Base-by-base conservation (phyloP, 2,888 invertebrate genomes). In the Agonum fuliginosum region DNA sequence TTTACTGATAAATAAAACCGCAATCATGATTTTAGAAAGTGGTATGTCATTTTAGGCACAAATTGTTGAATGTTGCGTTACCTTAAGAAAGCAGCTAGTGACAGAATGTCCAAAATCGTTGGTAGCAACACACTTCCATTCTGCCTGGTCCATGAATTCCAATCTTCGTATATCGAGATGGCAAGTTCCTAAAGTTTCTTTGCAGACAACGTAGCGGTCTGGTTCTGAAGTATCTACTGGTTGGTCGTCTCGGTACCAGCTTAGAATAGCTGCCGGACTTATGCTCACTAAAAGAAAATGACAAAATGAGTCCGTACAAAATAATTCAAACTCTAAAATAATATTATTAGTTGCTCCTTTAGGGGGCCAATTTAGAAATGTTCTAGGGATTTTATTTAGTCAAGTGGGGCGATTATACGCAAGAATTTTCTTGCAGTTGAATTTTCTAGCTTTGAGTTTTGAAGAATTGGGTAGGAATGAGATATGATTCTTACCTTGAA, bases 31-130 rank as follows among this genome's bases (percentile, higher is more conserved):
- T n/a, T n/a, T n/a, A n/a, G n/a, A n/a, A n/a, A n/a, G n/a, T n/a
- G n/a, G n/a, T n/a, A n/a, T n/a, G n/a, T n/a, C n/a, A n/a, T n/a
- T n/a, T n/a, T n/a, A n/a, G n/a, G n/a, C n/a, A n/a, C n/a, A n/a
- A n/a, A n/a, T n/a, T n/a, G n/a, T n/a, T n/a, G n/a, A n/a, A n/a
- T n/a, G 19, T 51, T 19, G 8, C 1, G 1, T 1, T 58, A 62
- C 58, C 87, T 94, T 94, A 0, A 97, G 88, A 83, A 95, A 95
- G 85, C 95, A 95, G 0, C 95, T 95, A 0, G 96, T 96, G 3
- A 95, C 92, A 81, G 95, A 95, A 83, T 96, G 95, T 0, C 97
- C 97, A 83, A 93, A 96, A 83, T 96, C 95, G 84, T 96, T 97
- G 78, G 93, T 92, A 4, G 95, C 96, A 1, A 96, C 93, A 84